A percentile compares a stretch with the other conserved stretches of the same genome.
Evolutionary conservation across 2,888 invertebrate genomes (phyloP).

Genomic region (Hipparchia sbordonii): DNA sequence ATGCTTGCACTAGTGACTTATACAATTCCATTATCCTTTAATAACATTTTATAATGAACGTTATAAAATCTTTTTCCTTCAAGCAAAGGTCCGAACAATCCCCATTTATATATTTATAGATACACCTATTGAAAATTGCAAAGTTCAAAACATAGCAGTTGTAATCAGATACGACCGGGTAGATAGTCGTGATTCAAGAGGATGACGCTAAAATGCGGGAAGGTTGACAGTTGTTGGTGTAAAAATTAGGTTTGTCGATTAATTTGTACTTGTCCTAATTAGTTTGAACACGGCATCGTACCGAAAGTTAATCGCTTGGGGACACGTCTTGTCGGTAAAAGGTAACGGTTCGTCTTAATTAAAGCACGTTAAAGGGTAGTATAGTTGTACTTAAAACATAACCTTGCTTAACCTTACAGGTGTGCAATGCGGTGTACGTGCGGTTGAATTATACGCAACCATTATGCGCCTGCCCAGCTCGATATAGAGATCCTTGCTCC

Average conservation of each 20-base stretch:
- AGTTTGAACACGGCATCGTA: too few relatives aligned
- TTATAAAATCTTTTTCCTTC: background rate
- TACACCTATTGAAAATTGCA: too few relatives aligned
- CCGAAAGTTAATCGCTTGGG: too few relatives aligned
- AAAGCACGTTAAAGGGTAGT: background rate
- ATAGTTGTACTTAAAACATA: constrained; percentile 5
- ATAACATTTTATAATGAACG: too few relatives aligned
- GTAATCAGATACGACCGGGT: background rate
- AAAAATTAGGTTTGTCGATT: too few relatives aligned
- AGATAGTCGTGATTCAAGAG: too few relatives aligned
- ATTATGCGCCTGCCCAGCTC: constrained; percentile 94
- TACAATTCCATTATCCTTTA: too few relatives aligned
- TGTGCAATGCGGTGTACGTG: constrained; percentile 96
- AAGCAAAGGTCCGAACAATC: background rate
- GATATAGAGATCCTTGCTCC: constrained; percentile 95
- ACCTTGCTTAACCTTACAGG: constrained; percentile 69
- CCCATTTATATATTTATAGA: background rate
- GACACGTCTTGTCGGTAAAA: too few relatives aligned
- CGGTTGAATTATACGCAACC: constrained; percentile 96
- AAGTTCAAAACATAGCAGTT: background rate
- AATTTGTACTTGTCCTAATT: too few relatives aligned
- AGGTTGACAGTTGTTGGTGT: too few relatives aligned
- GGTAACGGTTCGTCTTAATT: too few relatives aligned
- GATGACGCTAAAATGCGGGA: too few relatives aligned
- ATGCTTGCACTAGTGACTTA: background rate